phyloP scores from a whole-genome alignment of 2,113 vertebrate species.

The Daphoenositta chrysoptera region DNA sequence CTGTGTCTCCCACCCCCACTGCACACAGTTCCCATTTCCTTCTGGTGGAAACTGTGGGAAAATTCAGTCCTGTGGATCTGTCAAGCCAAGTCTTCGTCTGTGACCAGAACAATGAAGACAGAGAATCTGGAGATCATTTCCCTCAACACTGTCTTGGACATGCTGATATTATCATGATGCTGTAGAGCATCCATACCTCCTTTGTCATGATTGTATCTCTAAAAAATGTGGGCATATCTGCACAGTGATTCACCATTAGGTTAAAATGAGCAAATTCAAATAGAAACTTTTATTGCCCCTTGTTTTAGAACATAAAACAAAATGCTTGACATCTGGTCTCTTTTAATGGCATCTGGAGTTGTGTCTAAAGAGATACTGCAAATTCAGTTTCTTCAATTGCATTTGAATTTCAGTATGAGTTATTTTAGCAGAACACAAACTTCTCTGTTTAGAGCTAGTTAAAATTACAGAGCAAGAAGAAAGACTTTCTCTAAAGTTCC shows the following conservation, averaged over 20 bases:
- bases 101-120: background rate
- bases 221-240: conserved; percentile 44
- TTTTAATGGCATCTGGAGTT: conserved; percentile 62
- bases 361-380: conserved; percentile 50
- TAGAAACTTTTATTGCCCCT: conserved; percentile 54
- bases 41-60: background rate
- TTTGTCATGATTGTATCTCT: conserved; percentile 11
- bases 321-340: conserved; percentile 63
- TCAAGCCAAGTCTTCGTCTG: conserved; percentile 6
- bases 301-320: conserved; percentile 41
- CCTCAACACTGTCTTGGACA: background rate
- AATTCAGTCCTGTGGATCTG: background rate
- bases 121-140: conserved; percentile 40
- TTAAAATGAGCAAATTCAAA: conserved; percentile 48
- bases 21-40: background rate
- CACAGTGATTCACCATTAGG: conserved; percentile 17
- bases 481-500: background rate
- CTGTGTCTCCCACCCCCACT: background rate
- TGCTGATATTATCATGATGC: background rate
- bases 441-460: background rate
- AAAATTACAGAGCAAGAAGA: background rate
- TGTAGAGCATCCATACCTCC: conserved; percentile 17
- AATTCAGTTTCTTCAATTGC: conserved; percentile 7
- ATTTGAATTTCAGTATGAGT: conserved; percentile 3
- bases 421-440: conserved; percentile 4